phyloP scores from a whole-genome alignment of 2,888 invertebrate species.

The Reticulitermes lucifugus region DNA sequence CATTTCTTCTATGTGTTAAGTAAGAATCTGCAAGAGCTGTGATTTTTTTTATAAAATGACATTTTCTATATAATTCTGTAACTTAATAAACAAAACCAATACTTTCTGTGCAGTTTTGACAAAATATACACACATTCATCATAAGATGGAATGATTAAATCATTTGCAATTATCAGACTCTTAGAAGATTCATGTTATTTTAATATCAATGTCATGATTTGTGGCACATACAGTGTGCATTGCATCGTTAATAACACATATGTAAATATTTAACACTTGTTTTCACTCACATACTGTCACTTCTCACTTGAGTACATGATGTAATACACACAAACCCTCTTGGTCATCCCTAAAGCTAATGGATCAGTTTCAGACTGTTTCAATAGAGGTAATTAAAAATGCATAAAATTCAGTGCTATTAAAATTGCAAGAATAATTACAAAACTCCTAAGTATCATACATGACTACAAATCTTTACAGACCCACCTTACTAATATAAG shows the following conservation, averaged over 20 bases:
- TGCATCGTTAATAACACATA: not conserved
- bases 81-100: too few species aligned
- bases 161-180: too few species aligned
- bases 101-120: too few species aligned
- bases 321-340: not conserved
- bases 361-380: not conserved
- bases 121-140: too few species aligned
- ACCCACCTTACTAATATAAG: not conserved
- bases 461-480: not conserved
- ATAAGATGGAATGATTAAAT: too few species aligned
- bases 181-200: too few species aligned
- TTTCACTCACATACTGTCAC: too few species aligned
- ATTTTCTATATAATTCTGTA: too few species aligned
- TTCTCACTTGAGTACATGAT: not conserved
- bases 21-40: too few species aligned
- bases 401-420: not conserved
- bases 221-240: not conserved
- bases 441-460: not conserved
- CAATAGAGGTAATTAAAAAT: not conserved
- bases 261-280: not conserved
- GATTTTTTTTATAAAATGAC: too few species aligned
- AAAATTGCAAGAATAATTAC: not conserved
- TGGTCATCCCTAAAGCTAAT: not conserved
- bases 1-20: too few species aligned
- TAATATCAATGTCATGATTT: not conserved